A percentile compares a stretch with the other conserved stretches of the same genome.
Evolutionary conservation across 2,888 invertebrate genomes (phyloP).

Genomic region (Pseudococcus longispinus): DNA sequence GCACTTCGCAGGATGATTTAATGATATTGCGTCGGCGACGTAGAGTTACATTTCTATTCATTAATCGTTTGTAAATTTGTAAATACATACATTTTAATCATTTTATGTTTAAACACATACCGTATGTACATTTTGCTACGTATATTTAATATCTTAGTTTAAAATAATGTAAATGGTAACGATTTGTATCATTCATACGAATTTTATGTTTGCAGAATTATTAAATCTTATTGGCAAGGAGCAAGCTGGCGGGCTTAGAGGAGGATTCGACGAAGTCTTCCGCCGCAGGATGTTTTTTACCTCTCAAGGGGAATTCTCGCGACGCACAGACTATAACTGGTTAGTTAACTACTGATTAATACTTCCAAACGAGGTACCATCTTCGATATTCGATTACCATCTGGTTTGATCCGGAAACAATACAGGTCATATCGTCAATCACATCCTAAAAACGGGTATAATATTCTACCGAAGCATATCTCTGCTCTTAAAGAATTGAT

Average conservation of each 20-base stretch:
- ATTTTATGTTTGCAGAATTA: constrained; percentile 48
- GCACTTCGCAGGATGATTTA: constrained; percentile 30
- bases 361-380: not conserved
- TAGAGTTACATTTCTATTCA: constrained; percentile 2
- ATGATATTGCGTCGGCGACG: not conserved
- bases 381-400: not conserved
- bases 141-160: not conserved
- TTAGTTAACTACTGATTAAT: constrained; percentile 31
- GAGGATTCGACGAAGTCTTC: constrained; percentile 55
- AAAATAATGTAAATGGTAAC: not conserved
- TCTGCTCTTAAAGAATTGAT: not conserved
- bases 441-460: not conserved
- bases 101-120: not conserved
- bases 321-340: constrained; percentile 57
- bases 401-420: not conserved
- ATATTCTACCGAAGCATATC: not conserved
- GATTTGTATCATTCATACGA: not conserved
- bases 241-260: constrained; percentile 57
- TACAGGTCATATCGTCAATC: not conserved
- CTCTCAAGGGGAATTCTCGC: constrained; percentile 50
- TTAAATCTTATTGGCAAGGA: constrained; percentile 44
- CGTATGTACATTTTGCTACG: not conserved
- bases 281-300: constrained; percentile 54
- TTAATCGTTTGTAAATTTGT: not conserved
- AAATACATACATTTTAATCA: constrained; percentile 17